Percentiles rank a stretch among this genome's conserved stretches.
Evolutionary conservation across 2,888 invertebrate species (phyloP).

Genomic region (Ophioninae sp.): DNA sequence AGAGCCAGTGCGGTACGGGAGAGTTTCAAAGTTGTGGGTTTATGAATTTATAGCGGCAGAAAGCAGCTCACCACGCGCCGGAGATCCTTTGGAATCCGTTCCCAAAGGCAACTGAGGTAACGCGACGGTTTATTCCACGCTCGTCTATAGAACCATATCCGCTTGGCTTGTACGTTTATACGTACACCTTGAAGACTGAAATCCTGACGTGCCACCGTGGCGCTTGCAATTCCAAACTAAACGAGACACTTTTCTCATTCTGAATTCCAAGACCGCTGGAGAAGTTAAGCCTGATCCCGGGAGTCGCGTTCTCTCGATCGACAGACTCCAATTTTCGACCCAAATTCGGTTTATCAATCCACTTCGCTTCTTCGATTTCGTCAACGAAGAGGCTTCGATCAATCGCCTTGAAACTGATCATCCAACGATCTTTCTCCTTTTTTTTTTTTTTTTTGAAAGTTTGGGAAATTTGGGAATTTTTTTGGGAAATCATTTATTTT

Average conservation of each 20-base stretch:
- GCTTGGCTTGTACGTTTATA: background rate
- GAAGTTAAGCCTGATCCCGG: conserved; percentile 42
- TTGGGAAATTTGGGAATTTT: too few relatives aligned
- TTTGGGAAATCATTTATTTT: too few relatives aligned
- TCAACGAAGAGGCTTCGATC: too few relatives aligned
- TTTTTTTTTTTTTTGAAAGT: too few relatives aligned
- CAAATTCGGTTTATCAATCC: too few relatives aligned
- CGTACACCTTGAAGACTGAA: conserved; percentile 7
- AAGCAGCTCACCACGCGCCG: conserved; percentile 55
- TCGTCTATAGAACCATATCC: conserved; percentile 28
- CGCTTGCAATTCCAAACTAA: conserved; percentile 49
- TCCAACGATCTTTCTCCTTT: too few relatives aligned
- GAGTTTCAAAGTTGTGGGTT: conserved; percentile 78
- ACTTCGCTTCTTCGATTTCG: too few relatives aligned
- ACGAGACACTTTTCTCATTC: conserved; percentile 47
- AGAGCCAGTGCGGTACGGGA: conserved; percentile 41
- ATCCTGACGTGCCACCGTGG: conserved; percentile 5
- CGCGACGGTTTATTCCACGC: conserved; percentile 69
- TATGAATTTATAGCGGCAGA: conserved; percentile 80
- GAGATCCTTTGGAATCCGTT: conserved; percentile 64
- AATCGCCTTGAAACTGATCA: too few relatives aligned
- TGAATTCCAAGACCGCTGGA: conserved; percentile 47
- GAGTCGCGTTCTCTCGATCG: too few relatives aligned
- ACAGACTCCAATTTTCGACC: too few relatives aligned
- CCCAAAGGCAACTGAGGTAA: conserved; percentile 75